Percentiles rank a stretch among this genome's conserved stretches.
Conservation (phyloP, 1,140 invertebrate species). For the Cylas formicarius region DNA sequence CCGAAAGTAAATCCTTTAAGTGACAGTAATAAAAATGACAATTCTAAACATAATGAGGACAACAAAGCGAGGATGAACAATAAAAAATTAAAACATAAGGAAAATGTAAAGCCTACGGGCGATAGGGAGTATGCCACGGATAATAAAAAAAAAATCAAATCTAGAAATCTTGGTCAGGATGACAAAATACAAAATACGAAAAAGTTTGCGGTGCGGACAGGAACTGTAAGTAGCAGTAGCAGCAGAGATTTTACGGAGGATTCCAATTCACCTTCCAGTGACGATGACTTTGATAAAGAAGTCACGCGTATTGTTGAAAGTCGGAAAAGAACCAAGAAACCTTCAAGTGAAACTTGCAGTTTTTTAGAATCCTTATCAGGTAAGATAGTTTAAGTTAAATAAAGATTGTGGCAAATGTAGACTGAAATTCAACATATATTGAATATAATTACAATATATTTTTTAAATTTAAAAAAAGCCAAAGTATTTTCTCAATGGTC, state of each 20-base stretch:
- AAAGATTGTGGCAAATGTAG: too few relatives aligned
- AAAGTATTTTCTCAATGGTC: too few relatives aligned
- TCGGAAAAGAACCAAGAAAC: slow-evolving; percentile 5
- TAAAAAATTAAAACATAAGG: background rate
- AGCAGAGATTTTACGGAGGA: too few relatives aligned
- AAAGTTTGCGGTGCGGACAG: background rate
- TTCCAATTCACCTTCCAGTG: too few relatives aligned
- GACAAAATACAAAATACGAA: slow-evolving; percentile 2
- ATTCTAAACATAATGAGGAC: slow-evolving; percentile 2
- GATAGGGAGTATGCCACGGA: slow-evolving; percentile 7
- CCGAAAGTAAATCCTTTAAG: background rate
- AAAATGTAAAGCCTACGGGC: slow-evolving; percentile 5
- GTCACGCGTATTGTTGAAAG: slow-evolving; percentile 17
- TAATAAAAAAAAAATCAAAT: slow-evolving; percentile 12
- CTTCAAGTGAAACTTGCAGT: slow-evolving; percentile 14
- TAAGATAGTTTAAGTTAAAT: slow-evolving; percentile 23
- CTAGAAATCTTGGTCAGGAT: slow-evolving; percentile 7
- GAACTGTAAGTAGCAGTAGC: background rate
- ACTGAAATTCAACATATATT: too few relatives aligned
- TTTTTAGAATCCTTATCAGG: slow-evolving; percentile 36
- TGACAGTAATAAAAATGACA: slow-evolving; percentile 4
- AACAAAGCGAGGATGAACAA: slow-evolving; percentile 6
- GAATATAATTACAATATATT: too few relatives aligned
- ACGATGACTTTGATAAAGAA: slow-evolving; percentile 22
- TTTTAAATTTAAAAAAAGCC: too few relatives aligned